Evolutionary conservation across 2,113 vertebrate genomes (phyloP), one percentile per base, ranked within the genome.

Genomic region (Tetrao urogallus): DNA sequence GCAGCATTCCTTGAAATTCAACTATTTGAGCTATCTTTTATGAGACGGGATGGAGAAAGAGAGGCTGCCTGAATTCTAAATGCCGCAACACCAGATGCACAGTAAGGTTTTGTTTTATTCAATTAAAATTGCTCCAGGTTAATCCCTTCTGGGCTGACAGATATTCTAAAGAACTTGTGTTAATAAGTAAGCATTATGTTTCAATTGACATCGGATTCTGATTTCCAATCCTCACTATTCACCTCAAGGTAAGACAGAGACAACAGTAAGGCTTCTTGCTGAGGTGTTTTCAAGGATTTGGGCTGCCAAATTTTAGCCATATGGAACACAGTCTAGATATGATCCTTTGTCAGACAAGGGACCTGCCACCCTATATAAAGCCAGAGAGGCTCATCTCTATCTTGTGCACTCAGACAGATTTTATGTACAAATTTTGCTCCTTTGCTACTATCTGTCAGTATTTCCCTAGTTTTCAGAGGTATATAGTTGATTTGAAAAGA

Each of bases 101-200:
- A 47, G 8, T 36, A 90, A 78, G 6, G 4, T 58, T 76, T 61
- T 42, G 20, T 45, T 8, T 36, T 82, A 24, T 25, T 58, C 6
- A 66, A 32, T 58, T 74, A 24, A 76, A 94, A 90, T 43, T 25
- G 3, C 32, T 77, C 57, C 34, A 66, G 80, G 69, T 90, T 74
- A 81, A 64, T 52, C 84, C 42, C 61, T 50, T 10, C 11, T 2
- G 74, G 38, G 42, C 84, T 75, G 77, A 67, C 17, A 75, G 81
- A 64, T 11, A 45, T 14, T 65, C 30, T 11, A 11, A 76, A 88
- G 60, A 80, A 58, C 42, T 77, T 1, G 81, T 74, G 42, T 89
- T 93, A 75, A 81, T 75, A 86, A 86, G 36, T 65, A 84, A 73
- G 81, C 30, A 64, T 47, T 42, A n/a, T 69, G 73, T 72, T 81